Base-by-base conservation (phyloP, 2,888 invertebrate genomes). In the Tetragnatha montana region DNA sequence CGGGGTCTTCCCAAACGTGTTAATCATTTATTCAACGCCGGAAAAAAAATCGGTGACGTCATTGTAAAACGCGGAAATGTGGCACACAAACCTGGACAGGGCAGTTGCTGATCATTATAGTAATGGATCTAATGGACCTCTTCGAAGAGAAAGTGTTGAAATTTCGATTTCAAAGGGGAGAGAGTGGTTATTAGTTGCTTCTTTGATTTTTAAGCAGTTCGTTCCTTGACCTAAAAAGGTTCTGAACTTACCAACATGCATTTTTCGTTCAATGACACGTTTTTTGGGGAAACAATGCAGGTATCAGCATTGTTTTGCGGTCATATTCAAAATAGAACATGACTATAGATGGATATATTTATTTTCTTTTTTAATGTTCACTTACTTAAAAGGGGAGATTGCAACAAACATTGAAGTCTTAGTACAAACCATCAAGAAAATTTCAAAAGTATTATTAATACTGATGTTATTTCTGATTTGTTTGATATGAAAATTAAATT, bases 161-260 rank as follows among this genome's bases (percentile, higher is more conserved):
- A 78, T 35, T 22, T 22, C 60, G 35, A 22, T 14, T 7, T 12
- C 21, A 10, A 60, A 60, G 14, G 17, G 17, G 12, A 8, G 14
- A 60, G 17, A 60, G 60, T 17, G 17, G 17, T 60, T 60, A 17
- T 60, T 60, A 60, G 17, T 17, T 35, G 35, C 35, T 35, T 35
- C 21, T 82, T 60, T 22, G 2, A 74, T 60, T 82, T 60, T 22
- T 0, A 74, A 12, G 73, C 22, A 74, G 60, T 82, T 35, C 35
- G 35, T 35, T 82, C 74, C 82, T 82, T 82, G 82, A 82, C 82
- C 82, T 35, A 82, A 82, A 82, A 81, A 75, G 21, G 7, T 74
- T 71, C 22, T 14, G 35, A 82, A 82, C 22, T 74, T 60, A 12
- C 3, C 21, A 21, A 21, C 82, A 6, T 60, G 82, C 12, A 71